Evolutionary conservation across 1,140 invertebrate species (phyloP).

Genomic region (Tetragonula clypearis): DNA sequence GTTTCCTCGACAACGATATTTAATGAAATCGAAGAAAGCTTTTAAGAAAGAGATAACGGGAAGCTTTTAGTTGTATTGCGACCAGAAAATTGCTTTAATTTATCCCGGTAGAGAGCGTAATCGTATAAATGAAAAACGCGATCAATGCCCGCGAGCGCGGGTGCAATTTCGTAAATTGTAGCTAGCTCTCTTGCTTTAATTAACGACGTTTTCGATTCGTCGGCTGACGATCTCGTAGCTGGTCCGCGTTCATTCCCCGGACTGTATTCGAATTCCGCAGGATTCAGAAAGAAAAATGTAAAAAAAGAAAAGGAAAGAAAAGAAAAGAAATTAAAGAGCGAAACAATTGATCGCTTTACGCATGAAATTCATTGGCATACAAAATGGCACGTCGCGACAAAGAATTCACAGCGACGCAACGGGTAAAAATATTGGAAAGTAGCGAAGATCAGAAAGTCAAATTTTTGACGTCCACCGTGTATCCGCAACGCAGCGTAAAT

Average conservation of each 20-base stretch:
- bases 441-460: slow-evolving; percentile 1
- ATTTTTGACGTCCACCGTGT: not conserved
- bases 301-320: not conserved
- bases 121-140: slow-evolving; percentile 21
- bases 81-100: slow-evolving; percentile 43
- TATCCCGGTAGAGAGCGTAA: slow-evolving; percentile 11
- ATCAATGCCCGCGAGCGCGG: not conserved
- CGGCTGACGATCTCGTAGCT: not conserved
- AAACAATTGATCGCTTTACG: not conserved
- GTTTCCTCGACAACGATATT: slow-evolving; percentile 14
- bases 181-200: not conserved
- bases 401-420: not conserved
- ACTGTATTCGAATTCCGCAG: not conserved
- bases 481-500: not conserved
- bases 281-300: not conserved
- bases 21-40: slow-evolving; percentile 32
- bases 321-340: not conserved
- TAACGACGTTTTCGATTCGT: slow-evolving; percentile 17
- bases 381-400: not conserved
- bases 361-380: not conserved
- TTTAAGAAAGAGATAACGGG: slow-evolving; percentile 8
- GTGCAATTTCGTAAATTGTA: slow-evolving; percentile 42
- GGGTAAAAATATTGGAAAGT: slow-evolving; percentile 10
- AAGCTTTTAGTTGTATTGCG: slow-evolving; percentile 45
- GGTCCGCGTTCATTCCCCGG: not conserved